Percentiles rank a stretch among this genome's conserved stretches.
Evolutionary conservation across 2,113 vertebrate genomes (phyloP).

Genomic region (Antigone vipio): DNA sequence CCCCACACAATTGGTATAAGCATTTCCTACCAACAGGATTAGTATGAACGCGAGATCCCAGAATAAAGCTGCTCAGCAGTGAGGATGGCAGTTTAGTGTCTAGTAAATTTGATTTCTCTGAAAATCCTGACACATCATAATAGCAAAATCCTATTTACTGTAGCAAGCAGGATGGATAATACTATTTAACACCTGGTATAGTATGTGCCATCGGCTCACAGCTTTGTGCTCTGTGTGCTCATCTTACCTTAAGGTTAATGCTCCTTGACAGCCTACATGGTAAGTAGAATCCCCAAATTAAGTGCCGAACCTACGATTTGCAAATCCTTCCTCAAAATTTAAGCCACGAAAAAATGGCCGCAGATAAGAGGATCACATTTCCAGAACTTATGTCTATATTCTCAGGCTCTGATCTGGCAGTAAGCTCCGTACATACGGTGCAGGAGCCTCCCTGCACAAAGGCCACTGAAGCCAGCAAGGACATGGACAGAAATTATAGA

Average conservation of each 20-base stretch:
- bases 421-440: neutral
- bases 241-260: conserved; percentile 80
- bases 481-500: fast-evolving
- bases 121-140: conserved; percentile 85
- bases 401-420: neutral
- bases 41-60: conserved; percentile 73
- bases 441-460: neutral
- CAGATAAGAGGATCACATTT: conserved; percentile 48
- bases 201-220: conserved; percentile 68
- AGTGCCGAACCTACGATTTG: conserved; percentile 61
- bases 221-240: conserved; percentile 72
- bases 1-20: conserved; percentile 77
- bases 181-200: conserved; percentile 80
- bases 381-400: neutral
- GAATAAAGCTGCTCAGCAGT: conserved; percentile 80
- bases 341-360: neutral
- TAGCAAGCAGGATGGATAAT: conserved; percentile 79
- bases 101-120: conserved; percentile 81
- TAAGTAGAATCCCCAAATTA: conserved; percentile 75
- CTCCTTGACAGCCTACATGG: conserved; percentile 74
- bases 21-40: conserved; percentile 80
- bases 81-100: conserved; percentile 76
- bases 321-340: conserved; percentile 65
- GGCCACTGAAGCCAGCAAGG: neutral
- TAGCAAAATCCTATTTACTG: conserved; percentile 85